Percentiles rank a stretch among this genome's conserved stretches.
Evolutionary conservation across 2,113 vertebrate species (phyloP).

Genomic region (Apeltes quadracus): DNA sequence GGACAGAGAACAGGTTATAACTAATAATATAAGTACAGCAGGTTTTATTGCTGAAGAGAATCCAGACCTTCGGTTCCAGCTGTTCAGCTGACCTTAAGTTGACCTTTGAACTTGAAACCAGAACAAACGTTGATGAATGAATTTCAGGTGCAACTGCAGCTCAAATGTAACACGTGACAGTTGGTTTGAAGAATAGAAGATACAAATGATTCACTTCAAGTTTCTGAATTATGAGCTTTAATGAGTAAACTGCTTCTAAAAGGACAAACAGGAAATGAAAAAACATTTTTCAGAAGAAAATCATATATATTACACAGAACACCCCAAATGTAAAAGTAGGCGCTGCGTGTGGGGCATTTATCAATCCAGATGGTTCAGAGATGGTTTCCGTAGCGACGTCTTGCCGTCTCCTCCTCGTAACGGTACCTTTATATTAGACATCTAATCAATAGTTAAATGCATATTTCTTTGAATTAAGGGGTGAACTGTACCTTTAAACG

Average conservation of each 20-base stretch:
- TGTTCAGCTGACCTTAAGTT: background rate
- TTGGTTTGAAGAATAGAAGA: background rate
- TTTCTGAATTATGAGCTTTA: background rate
- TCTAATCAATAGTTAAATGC: too few relatives aligned
- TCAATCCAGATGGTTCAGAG: background rate
- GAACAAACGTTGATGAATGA: background rate
- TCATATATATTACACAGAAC: too few relatives aligned
- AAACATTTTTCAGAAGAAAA: conserved; percentile 19
- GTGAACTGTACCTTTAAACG: background rate
- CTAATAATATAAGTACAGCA: background rate
- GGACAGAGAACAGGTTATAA: background rate
- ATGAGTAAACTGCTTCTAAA: background rate
- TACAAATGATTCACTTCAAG: background rate
- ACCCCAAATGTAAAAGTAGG: too few relatives aligned
- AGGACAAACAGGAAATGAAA: background rate
- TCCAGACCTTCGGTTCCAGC: background rate
- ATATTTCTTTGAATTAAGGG: background rate
- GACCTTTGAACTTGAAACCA: background rate
- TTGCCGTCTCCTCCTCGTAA: too few relatives aligned
- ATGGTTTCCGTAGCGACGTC: too few relatives aligned
- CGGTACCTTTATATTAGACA: too few relatives aligned
- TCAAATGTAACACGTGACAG: background rate
- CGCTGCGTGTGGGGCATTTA: too few relatives aligned
- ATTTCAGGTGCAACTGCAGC: background rate
- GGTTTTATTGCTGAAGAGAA: background rate